phyloP scores from a whole-genome alignment of 2,113 vertebrate species.

The Pterophyllum scalare region DNA sequence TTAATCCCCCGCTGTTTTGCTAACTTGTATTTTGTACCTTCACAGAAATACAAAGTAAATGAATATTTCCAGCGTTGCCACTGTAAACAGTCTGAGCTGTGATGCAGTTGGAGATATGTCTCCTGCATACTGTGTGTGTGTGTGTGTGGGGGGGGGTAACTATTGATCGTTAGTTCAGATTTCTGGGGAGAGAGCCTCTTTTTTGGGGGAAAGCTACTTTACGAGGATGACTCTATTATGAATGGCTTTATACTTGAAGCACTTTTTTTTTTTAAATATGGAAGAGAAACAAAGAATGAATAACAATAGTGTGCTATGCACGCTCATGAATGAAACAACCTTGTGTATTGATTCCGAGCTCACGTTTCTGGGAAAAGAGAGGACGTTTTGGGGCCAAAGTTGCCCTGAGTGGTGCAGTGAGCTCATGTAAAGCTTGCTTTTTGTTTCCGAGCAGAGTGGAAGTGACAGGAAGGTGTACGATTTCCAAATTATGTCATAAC shows the following conservation, averaged over 20 bases:
- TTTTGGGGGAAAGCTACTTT: slow-evolving; percentile 35
- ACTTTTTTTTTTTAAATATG: background rate
- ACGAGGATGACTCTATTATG: slow-evolving; percentile 43
- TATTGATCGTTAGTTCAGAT: slow-evolving; percentile 64
- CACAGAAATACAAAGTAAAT: slow-evolving; percentile 44
- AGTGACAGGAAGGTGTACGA: slow-evolving; percentile 19
- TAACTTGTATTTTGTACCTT: slow-evolving; percentile 35
- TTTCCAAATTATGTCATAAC: slow-evolving; percentile 47
- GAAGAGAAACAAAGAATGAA: slow-evolving; percentile 30
- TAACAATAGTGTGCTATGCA: slow-evolving; percentile 18
- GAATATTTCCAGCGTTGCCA: slow-evolving; percentile 36
- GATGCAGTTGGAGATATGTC: slow-evolving; percentile 45
- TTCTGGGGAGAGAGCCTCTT: slow-evolving; percentile 45
- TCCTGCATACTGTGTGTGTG: slow-evolving; percentile 31
- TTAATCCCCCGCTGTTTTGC: slow-evolving; percentile 28
- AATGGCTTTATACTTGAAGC: slow-evolving; percentile 27
- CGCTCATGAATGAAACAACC: slow-evolving; percentile 28
- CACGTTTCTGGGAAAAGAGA: slow-evolving; percentile 33
- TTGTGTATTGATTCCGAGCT: slow-evolving; percentile 54
- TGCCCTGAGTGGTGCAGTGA: slow-evolving; percentile 33
- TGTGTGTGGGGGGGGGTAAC: slow-evolving; percentile 29
- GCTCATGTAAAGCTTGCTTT: slow-evolving; percentile 31
- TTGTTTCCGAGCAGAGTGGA: slow-evolving; percentile 15
- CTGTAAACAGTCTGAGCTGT: slow-evolving; percentile 45
- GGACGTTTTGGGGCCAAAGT: slow-evolving; percentile 46